Evolutionary conservation across 2,888 invertebrate genomes (phyloP), one percentile per base, ranked within the genome.

Genomic region (Pseudeuparius sepicola): DNA sequence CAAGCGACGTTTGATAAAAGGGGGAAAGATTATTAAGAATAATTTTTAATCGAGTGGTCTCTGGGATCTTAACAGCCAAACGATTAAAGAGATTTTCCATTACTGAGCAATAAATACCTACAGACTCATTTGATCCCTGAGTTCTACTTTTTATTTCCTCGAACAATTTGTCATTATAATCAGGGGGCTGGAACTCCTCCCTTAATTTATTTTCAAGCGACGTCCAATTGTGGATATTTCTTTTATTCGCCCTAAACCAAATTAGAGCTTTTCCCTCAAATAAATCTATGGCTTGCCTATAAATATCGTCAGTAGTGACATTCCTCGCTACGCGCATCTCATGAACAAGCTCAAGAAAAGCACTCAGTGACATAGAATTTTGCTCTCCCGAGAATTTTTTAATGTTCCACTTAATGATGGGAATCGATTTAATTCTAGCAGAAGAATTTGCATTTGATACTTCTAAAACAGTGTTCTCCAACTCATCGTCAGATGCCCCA

Each of bases 81-180:
- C 26, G 15, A 48, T 47, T n/a, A 30, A 46, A 48, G 3, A 46
- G 25, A 13, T 32, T 36, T 3, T 26, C 26, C 48, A 48, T 47
- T n/a, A 25, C 34, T 3, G 50, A 44, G 4, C 49, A 14, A 29
- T 47, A 50, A 12, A 42, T 31, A 5, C 36, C 44, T 3, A 49
- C 39, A 2, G 35, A 25, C 34, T 49, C 49, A n/a, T 43, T 23
- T 3, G 37, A 17, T 5, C 45, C 46, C 34, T 50, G 50, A 1
- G 41, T 41, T 1, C n/a, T n/a, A n/a, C n/a, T n/a, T n/a, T n/a
- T n/a, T n/a, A n/a, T n/a, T n/a, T n/a, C n/a, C n/a, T n/a, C n/a
- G n/a, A n/a, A n/a, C n/a, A n/a, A n/a, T n/a, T n/a, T n/a, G n/a
- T n/a, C n/a, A n/a, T n/a, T n/a, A n/a, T n/a, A n/a, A n/a, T n/a